Percentiles rank a stretch among this genome's conserved stretches.
phyloP scores from a whole-genome alignment of 2,113 vertebrate species.

The Mystacornis crossleyi region DNA sequence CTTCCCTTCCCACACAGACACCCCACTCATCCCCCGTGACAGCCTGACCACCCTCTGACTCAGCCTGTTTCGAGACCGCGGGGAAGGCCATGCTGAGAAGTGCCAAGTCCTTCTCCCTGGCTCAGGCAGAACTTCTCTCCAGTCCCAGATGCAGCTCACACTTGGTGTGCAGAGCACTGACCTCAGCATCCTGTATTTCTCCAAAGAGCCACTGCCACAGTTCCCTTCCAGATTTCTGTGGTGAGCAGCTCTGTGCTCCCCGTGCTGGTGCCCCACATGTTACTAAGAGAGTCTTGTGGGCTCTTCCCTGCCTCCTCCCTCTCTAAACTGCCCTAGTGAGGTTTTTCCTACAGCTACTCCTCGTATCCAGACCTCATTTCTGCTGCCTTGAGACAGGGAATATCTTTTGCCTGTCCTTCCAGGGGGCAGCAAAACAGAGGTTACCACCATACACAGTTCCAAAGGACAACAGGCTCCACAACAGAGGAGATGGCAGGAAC shows the following conservation, averaged over 20 bases:
- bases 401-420: neutral
- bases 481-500: neutral
- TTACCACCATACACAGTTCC: neutral
- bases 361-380: neutral
- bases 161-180: neutral
- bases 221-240: conserved; percentile 30
- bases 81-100: neutral
- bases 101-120: neutral
- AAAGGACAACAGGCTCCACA: neutral
- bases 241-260: neutral
- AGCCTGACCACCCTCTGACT: neutral
- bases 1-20: too few species aligned
- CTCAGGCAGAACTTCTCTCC: neutral
- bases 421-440: neutral
- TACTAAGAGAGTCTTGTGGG: neutral
- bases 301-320: neutral
- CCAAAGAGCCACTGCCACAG: neutral
- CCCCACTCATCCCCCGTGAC: neutral
- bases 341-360: neutral
- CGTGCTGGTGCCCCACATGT: neutral
- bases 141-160: neutral
- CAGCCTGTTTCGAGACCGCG: accelerated
- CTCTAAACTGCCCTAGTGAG: neutral
- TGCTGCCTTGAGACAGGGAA: neutral
- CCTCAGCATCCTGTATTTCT: neutral